Conservation (phyloP, 2,797 vertebrate species). For the Leptoclinus maculatus region DNA sequence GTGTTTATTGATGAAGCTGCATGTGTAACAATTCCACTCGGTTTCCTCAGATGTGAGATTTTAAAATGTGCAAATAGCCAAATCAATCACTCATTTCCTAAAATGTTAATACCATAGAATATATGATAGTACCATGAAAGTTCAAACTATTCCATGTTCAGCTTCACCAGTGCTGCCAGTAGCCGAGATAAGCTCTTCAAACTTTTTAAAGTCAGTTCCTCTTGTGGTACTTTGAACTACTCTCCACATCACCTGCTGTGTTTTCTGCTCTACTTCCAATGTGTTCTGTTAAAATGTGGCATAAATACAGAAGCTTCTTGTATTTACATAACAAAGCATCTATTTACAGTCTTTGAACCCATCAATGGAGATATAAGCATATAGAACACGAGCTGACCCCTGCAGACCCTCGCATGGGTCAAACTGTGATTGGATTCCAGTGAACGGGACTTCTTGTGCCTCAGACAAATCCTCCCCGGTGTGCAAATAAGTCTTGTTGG, state of each 20-base stretch:
- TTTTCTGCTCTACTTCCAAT: background rate
- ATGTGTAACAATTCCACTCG: background rate
- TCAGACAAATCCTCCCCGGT: background rate
- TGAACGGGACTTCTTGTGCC: background rate
- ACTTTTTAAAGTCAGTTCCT: slow-evolving; percentile 1
- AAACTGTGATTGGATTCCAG: background rate
- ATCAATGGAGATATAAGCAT: slow-evolving; percentile 36
- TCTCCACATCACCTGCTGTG: background rate
- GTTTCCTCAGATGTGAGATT: background rate
- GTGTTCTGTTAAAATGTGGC: too few relatives aligned
- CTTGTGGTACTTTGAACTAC: background rate
- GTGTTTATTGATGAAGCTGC: background rate
- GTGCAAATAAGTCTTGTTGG: slow-evolving; percentile 45
- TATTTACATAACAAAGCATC: background rate
- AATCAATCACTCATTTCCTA: background rate
- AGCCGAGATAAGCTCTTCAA: slow-evolving; percentile 24
- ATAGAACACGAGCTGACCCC: slow-evolving; percentile 13
- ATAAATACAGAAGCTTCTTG: background rate
- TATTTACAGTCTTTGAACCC: background rate
- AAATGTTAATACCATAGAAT: background rate
- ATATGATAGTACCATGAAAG: background rate
- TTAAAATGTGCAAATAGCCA: background rate
- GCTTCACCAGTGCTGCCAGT: background rate
- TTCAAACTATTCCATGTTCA: background rate
- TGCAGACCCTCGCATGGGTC: background rate